phyloP scores from a whole-genome alignment of 2,113 vertebrate species.

The Glaucidium brasilianum region DNA sequence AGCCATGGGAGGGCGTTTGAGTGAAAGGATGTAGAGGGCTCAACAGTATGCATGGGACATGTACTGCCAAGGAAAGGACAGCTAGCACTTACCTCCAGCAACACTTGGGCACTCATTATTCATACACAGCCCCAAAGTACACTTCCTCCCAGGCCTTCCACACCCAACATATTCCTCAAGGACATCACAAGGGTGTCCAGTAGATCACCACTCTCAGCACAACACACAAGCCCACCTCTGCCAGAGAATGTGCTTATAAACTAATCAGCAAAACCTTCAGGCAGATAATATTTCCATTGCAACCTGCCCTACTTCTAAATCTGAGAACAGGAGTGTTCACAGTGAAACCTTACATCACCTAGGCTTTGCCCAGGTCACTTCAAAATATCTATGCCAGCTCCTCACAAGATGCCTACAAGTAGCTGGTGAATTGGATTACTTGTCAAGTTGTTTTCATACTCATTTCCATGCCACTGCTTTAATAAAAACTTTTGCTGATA shows the following conservation, averaged over 20 bases:
- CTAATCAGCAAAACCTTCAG: neutral
- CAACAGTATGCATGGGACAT: neutral
- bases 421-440: neutral
- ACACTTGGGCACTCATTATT: neutral
- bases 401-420: neutral
- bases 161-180: neutral
- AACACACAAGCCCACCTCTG: neutral
- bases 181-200: neutral
- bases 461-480: neutral
- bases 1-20: neutral
- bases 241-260: neutral
- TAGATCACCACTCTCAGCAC: neutral
- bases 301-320: neutral
- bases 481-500: neutral
- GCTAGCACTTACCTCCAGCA: neutral
- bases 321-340: neutral
- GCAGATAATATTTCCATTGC: neutral
- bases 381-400: neutral
- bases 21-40: neutral
- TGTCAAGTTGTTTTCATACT: neutral
- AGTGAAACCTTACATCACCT: neutral
- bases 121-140: neutral
- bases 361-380: neutral
- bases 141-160: neutral
- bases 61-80: neutral